Evolutionary conservation across 2,113 vertebrate species (phyloP).

Genomic region (Gadus chalcogrammus): DNA sequence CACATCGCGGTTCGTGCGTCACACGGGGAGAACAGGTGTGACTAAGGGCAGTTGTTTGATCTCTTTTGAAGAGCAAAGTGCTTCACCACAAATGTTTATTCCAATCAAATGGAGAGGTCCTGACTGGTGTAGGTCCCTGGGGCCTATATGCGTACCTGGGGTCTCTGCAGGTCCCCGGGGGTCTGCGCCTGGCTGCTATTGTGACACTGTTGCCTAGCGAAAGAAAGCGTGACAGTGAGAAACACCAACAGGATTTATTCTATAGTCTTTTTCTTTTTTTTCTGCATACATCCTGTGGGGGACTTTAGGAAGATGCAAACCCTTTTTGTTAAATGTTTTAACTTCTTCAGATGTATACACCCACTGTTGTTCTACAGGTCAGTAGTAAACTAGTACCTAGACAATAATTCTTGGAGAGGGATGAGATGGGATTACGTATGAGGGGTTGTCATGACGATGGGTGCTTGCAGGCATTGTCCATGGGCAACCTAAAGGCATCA

Average conservation of each 20-base stretch:
- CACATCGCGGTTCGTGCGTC: constrained; percentile 63
- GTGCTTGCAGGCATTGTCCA: too few species aligned
- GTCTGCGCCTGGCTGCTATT: constrained; percentile 25
- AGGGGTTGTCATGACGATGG: too few species aligned
- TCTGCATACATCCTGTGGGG: too few species aligned
- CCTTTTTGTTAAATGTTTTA: too few species aligned
- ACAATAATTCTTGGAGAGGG: too few species aligned
- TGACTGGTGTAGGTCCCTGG: constrained; percentile 50
- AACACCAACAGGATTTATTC: constrained; percentile 14
- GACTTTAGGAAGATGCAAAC: too few species aligned
- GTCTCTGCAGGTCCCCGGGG: constrained; percentile 37
- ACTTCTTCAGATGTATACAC: too few species aligned
- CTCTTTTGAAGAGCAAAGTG: constrained; percentile 65
- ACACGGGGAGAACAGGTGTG: constrained; percentile 75
- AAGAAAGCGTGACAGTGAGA: constrained; percentile 21
- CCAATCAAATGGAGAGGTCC: constrained; percentile 58
- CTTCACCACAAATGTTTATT: constrained; percentile 67
- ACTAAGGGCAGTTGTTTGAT: constrained; percentile 75
- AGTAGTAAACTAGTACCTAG: too few species aligned
- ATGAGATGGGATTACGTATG: too few species aligned
- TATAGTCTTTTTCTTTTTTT: constrained; percentile 5
- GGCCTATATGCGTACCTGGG: background rate
- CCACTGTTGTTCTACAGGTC: too few species aligned
- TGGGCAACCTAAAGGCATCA: too few species aligned
- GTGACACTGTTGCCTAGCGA: constrained; percentile 30